These are phyloP conservation scores for Microcebus griseorufus DNA, from an alignment of 2,113 vertebrate genomes.

Conservation along the genomic window DNA sequence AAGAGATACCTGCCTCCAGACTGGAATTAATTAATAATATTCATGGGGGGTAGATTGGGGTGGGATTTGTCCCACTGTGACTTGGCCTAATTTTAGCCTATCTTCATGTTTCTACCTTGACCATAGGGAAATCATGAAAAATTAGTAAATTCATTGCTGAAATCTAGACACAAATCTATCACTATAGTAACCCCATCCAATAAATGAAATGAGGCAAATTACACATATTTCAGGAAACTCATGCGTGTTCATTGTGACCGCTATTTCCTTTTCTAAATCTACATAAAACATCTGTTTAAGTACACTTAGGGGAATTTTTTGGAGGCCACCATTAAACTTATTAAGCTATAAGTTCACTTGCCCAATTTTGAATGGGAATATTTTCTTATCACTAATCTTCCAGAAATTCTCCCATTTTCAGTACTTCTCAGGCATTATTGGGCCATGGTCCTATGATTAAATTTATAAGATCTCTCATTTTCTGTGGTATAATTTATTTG, in stretches of 20 bases:
- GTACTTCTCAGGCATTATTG: background rate
- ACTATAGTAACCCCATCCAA: background rate
- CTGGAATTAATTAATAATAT: slow-evolving; percentile 17
- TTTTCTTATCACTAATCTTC: background rate
- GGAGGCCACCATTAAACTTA: background rate
- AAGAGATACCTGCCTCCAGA: background rate
- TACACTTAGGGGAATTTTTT: background rate
- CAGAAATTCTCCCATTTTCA: background rate
- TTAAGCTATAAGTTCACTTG: background rate
- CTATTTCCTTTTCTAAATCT: background rate
- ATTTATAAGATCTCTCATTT: background rate
- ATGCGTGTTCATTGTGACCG: background rate
- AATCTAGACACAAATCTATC: background rate
- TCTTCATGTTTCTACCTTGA: background rate
- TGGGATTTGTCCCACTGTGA: background rate
- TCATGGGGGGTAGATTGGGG: too few species aligned
- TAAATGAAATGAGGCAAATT: slow-evolving; percentile 25
- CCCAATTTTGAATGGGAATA: background rate
- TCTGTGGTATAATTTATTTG: background rate
- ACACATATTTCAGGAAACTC: background rate
- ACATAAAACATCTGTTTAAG: background rate
- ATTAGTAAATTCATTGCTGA: background rate
- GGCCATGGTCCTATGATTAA: background rate
- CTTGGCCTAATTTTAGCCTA: background rate
- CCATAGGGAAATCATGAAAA: background rate